Base-by-base conservation (phyloP, 2,888 invertebrate species). In the Dendrolimus pini region DNA sequence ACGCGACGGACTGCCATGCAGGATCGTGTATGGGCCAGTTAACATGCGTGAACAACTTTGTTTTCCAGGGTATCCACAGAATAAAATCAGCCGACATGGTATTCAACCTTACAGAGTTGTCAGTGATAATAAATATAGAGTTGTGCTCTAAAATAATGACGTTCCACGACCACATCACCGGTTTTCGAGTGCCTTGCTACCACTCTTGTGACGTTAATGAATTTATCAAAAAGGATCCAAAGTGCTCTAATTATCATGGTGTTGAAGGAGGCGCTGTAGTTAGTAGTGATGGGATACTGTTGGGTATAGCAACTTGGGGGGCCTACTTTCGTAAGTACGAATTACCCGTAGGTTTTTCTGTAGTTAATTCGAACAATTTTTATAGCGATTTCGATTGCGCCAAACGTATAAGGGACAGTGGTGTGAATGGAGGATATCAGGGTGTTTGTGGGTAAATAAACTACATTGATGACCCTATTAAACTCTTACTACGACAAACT, bases 221-320 rank as follows among this genome's bases (percentile, higher is more conserved):
- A 9, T 73, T 71, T 18, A 7, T 59, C 0, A 55, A 52, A 0
- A 58, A 62, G 0, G 56, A 60, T 1, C 7, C 42, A 0, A 61
- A 58, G 7, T 85, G 85, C 55, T 9, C 47, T 0, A 65, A 61
- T 0, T 82, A 80, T 55, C 80, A 75, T 14, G 85, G 82, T 0
- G 80, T 78, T 0, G 78, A 81, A 58, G 86, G 86, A 0, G 80
- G 73, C 0, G 83, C 81, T 0, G 56, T 87, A 1, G 18, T 77
- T 52, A 56, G 47, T 0, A 64, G 59, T 9, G 70, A 58, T 1
- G 67, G 71, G 0, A 66, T 67, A 59, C 57, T 87, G 30, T 56
- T 85, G 0, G 87, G 86, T 1, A 55, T 87, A 2, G 79, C 82
- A 0, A 83, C 82, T 0, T 87, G 87, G 87, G 83, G 82, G 0